Conservation (phyloP, 2,113 vertebrate genomes). For the Phoenicopterus ruber region DNA sequence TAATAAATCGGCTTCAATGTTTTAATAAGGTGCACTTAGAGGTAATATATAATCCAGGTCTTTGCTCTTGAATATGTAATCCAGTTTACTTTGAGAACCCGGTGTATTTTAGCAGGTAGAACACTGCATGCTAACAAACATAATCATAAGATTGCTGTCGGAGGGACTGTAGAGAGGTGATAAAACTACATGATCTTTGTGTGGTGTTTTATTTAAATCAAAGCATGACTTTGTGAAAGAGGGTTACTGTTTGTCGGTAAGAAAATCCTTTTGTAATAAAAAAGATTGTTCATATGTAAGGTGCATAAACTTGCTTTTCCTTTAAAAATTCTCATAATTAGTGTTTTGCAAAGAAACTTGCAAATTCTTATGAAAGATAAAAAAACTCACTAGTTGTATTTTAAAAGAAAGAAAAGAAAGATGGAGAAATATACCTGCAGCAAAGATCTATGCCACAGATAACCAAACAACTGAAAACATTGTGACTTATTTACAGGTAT, state of each 20-base stretch:
- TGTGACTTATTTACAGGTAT: fast-evolving
- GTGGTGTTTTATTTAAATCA: neutral
- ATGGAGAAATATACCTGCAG: neutral
- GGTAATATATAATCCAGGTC: neutral
- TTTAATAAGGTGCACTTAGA: neutral
- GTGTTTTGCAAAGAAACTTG: neutral
- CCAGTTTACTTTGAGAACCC: neutral
- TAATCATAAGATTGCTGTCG: neutral
- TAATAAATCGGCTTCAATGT: neutral
- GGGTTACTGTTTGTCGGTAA: neutral
- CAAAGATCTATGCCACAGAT: neutral
- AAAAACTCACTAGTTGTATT: neutral
- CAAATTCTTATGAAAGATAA: neutral
- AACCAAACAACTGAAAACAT: neutral
- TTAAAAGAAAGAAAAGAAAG: neutral
- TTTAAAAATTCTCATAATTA: neutral
- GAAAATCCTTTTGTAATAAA: neutral
- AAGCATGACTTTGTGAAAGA: neutral
- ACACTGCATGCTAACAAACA: neutral
- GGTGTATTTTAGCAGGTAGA: neutral
- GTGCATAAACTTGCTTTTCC: neutral
- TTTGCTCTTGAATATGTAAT: neutral
- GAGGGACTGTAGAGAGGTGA: neutral
- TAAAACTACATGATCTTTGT: neutral
- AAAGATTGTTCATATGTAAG: neutral